These are phyloP conservation scores for Anthonomus grandis DNA, from an alignment of 1,140 invertebrate species.

Conservation along the genomic window DNA sequence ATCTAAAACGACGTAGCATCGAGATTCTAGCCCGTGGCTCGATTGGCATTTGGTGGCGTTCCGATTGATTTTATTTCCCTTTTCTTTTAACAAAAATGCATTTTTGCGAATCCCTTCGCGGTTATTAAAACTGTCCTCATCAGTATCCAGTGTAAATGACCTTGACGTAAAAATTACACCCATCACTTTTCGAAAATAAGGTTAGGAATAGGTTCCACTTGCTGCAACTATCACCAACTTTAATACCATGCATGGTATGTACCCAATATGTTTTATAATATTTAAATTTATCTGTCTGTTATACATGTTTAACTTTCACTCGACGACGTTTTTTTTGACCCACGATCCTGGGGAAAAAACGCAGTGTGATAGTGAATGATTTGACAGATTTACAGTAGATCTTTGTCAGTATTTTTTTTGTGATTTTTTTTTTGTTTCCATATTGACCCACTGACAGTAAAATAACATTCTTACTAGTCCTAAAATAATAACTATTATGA, in stretches of 20 bases:
- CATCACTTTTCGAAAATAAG: constrained; percentile 46
- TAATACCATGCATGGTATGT: constrained; percentile 45
- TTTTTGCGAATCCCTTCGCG: constrained; percentile 10
- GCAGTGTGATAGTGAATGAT: constrained; percentile 16
- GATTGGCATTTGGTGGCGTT: constrained; percentile 2
- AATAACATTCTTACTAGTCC: too few species aligned
- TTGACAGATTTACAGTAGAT: constrained; percentile 24
- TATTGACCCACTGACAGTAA: constrained; percentile 15
- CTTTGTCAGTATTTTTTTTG: neutral
- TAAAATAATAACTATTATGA: neutral
- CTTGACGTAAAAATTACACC: constrained; percentile 46
- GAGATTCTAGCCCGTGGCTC: neutral
- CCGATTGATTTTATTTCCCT: neutral
- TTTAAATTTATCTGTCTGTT: constrained; percentile 22
- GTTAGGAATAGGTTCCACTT: constrained; percentile 42
- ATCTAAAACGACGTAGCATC: constrained; percentile 1
- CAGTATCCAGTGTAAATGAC: constrained; percentile 38
- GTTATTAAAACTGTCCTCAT: constrained; percentile 14
- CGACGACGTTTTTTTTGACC: constrained; percentile 7
- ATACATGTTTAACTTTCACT: constrained; percentile 23
- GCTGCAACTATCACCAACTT: constrained; percentile 43
- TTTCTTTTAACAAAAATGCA: constrained; percentile 3
- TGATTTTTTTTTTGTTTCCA: constrained; percentile 5
- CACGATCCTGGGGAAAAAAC: constrained; percentile 3
- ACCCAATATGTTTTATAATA: constrained; percentile 31